These are phyloP conservation scores for Stomatorhinus walkeri DNA, from an alignment of 2,797 vertebrate genomes.

Conservation along the genomic window DNA sequence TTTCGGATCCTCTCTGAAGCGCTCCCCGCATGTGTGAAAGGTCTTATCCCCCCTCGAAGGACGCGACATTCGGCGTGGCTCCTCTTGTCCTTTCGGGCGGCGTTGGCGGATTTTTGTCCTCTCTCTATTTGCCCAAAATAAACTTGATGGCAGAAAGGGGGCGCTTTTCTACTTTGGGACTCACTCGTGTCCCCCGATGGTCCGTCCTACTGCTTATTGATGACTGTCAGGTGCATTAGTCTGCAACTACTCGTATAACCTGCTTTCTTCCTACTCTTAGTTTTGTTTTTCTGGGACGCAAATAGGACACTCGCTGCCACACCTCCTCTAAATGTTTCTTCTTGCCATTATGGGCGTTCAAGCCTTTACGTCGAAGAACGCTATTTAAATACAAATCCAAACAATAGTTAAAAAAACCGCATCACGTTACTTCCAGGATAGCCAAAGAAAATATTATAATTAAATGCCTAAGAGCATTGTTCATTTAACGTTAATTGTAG, in stretches of 20 bases:
- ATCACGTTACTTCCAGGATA: background rate
- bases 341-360: background rate
- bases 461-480: background rate
- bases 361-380: background rate
- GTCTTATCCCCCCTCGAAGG: background rate
- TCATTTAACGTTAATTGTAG: background rate
- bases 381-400: background rate
- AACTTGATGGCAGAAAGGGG: constrained; percentile 32
- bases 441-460: background rate
- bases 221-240: background rate
- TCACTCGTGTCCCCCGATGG: background rate
- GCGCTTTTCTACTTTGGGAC: constrained; percentile 24
- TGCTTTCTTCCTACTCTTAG: background rate
- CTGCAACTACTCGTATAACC: background rate
- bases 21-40: constrained; percentile 24
- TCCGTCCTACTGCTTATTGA: background rate
- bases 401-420: background rate
- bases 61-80: background rate
- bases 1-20: constrained; percentile 15
- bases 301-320: background rate
- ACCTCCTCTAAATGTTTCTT: background rate
- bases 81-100: background rate
- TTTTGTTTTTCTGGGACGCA: background rate
- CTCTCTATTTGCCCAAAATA: background rate
- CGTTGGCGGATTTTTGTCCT: background rate